Conservation (phyloP, 2,113 vertebrate genomes). For the Pomatostomus ruficeps region DNA sequence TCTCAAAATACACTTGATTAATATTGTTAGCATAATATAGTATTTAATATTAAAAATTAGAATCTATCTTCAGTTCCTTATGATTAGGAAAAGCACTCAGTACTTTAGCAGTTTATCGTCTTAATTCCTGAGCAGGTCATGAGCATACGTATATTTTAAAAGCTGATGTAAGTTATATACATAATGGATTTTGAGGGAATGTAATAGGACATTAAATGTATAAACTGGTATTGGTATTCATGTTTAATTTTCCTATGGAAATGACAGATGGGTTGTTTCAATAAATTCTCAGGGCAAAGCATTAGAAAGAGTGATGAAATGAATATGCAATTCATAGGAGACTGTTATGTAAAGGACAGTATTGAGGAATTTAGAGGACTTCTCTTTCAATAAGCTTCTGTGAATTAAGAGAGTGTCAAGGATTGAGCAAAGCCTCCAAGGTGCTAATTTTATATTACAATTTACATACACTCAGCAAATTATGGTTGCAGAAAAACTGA, state of each 20-base stretch:
- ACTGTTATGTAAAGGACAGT: neutral
- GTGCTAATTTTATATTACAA: neutral
- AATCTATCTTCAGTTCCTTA: neutral
- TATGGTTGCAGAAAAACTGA: neutral
- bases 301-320: neutral
- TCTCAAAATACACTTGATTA: neutral
- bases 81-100: neutral
- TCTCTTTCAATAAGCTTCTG: neutral
- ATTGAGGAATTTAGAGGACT: neutral
- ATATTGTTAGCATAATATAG: neutral
- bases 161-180: neutral
- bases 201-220: neutral
- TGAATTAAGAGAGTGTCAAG: neutral
- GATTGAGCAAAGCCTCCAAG: neutral
- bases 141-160: neutral
- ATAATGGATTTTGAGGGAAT: conserved; percentile 6
- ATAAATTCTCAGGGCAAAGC: neutral
- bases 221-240: neutral
- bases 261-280: conserved; percentile 7
- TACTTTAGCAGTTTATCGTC: neutral
- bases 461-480: neutral
- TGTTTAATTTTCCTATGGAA: conserved; percentile 27
- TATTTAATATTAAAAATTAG: neutral
- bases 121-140: neutral
- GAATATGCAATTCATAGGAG: neutral